Base-by-base conservation (phyloP, 2,797 vertebrate species). In the Phataginus tricuspis region DNA sequence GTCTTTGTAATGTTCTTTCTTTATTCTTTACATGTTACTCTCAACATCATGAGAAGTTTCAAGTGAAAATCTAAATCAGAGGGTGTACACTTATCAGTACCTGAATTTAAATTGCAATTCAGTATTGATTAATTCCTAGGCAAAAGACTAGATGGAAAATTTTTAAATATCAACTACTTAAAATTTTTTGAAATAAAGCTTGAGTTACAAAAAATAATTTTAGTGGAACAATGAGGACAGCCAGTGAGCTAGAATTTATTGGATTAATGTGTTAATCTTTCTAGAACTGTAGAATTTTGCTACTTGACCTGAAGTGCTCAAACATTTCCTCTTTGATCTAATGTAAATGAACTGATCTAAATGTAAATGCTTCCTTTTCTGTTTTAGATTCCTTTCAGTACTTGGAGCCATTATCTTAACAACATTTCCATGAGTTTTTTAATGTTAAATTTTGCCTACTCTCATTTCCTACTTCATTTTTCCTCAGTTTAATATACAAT, bases 41-140 rank as follows among this genome's bases (percentile, higher is more conserved):
- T 55, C 39, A 92, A 63, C 23, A 69, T 74, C 42, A 68, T 63
- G 31, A 72, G 53, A 89, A 72, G 18, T 89, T 45, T 85, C 31
- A 91, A 27, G 34, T 55, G 49, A 80, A 82, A 51, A 63, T 74
- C 9, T 59, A 80, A 86, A 71, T 84, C 63, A 21, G 21, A 83
- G 37, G 10, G 15, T 83, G 12, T 57, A 66, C 21, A 64, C 23
- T 87, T 64, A 14, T 31, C 27, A 66, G 9, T 74, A 72, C 42
- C 74, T 61, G 74, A 86, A 61, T 90, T 96, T 90, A 93, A 90
- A 31, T 80, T 74, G 16, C 53, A 90, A 61, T 74, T 85, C 53
- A 63, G 21, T 79, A 61, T 61, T 93, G n/a, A 39, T 96, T 93
- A 86, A 80, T 74, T 80, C 68, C n/a, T 80, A 90, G 66, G n/a